phyloP scores from a whole-genome alignment of 1,140 invertebrate genomes.

The Drosophila insularis region DNA sequence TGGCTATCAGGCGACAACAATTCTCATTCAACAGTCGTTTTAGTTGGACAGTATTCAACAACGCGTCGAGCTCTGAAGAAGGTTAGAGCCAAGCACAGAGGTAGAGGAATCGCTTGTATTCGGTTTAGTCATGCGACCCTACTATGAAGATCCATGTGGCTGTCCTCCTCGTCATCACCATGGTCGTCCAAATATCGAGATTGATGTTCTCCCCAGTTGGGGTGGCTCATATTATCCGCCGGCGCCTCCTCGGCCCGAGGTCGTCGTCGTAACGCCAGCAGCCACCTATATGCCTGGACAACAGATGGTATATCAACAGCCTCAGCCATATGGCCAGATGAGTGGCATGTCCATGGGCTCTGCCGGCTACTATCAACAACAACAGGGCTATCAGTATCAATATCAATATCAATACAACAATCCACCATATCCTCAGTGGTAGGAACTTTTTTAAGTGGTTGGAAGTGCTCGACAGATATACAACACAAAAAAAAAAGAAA shows the following conservation, averaged over 20 bases:
- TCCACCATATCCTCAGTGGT: slow-evolving; percentile 60
- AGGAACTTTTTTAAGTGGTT: background rate
- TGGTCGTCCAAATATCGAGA: slow-evolving; percentile 78
- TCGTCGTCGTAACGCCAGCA: slow-evolving; percentile 61
- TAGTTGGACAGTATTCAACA: slow-evolving; percentile 42
- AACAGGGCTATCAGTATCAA: slow-evolving; percentile 53
- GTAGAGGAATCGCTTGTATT: background rate
- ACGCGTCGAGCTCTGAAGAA: slow-evolving; percentile 38
- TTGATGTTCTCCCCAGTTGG: slow-evolving; percentile 75
- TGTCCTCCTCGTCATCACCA: slow-evolving; percentile 68
- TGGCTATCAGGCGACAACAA: background rate
- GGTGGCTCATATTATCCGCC: slow-evolving; percentile 67
- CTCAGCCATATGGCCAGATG: slow-evolving; percentile 48
- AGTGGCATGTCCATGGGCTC: slow-evolving; percentile 40
- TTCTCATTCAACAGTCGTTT: background rate
- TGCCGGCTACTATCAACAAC: slow-evolving; percentile 62
- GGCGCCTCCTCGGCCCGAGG: slow-evolving; percentile 63
- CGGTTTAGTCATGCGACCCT: slow-evolving; percentile 51
- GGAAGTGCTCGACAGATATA: slow-evolving; percentile 5
- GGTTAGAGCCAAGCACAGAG: slow-evolving; percentile 22
- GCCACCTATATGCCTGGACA: slow-evolving; percentile 44
- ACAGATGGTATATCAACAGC: slow-evolving; percentile 41
- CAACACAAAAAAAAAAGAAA: background rate
- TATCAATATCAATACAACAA: slow-evolving; percentile 42
- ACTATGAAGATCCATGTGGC: slow-evolving; percentile 73